Percentiles rank a stretch among this genome's conserved stretches.
phyloP scores from a whole-genome alignment of 1,140 invertebrate species.

The Trichoplusia ni region DNA sequence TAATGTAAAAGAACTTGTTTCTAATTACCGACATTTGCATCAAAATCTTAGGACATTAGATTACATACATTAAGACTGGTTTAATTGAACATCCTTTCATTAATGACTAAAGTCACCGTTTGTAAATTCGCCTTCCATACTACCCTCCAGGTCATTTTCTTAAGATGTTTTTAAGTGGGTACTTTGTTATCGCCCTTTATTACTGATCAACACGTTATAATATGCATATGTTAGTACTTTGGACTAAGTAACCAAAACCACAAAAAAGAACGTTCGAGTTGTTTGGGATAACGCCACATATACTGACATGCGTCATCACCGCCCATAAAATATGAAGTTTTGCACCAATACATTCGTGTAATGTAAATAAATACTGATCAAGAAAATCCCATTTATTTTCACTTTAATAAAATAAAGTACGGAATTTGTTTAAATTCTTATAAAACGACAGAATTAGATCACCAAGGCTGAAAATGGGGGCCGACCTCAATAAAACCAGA shows the following conservation, averaged over 20 bases:
- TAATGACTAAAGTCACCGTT: background rate
- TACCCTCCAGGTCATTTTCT: background rate
- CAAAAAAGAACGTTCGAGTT: no score
- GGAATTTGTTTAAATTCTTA: background rate
- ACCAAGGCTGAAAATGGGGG: background rate
- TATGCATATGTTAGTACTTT: no score
- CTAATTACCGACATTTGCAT: background rate
- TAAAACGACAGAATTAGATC: constrained; percentile 21
- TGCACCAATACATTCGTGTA: background rate
- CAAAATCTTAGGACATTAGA: background rate
- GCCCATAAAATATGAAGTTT: background rate
- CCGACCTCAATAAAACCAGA: constrained; percentile 12
- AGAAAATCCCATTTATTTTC: background rate
- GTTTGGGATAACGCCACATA: no score
- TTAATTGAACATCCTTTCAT: background rate
- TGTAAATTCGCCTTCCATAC: background rate
- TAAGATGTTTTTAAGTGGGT: background rate
- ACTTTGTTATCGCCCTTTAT: background rate
- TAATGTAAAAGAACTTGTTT: background rate
- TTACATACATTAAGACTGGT: background rate
- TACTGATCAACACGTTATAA: no score
- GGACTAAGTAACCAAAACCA: no score
- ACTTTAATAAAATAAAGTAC: background rate
- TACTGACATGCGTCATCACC: background rate
- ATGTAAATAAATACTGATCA: background rate